These are phyloP conservation scores for Mythimna pallens DNA, from an alignment of 2,888 invertebrate species.

Conservation along the genomic window DNA sequence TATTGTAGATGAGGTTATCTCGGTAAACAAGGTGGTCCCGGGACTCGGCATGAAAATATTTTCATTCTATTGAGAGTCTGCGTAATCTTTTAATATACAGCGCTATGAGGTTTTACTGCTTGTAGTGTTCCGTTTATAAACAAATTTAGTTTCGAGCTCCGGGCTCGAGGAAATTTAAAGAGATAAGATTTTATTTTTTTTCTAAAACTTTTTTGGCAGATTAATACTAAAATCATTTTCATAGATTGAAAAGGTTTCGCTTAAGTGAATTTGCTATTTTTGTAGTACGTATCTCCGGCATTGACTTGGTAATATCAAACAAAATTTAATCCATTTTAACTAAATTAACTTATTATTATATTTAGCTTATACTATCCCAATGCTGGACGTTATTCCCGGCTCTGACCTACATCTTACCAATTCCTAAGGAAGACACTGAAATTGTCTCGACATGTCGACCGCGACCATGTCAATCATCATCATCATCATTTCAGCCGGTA, in stretches of 20 bases:
- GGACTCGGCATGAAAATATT: constrained; percentile 72
- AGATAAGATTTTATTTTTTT: background rate
- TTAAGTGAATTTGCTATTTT: background rate
- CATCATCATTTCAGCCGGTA: no score
- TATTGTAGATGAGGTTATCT: constrained; percentile 76
- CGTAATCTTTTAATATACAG: constrained; percentile 74
- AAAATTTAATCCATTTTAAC: background rate
- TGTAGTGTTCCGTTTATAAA: constrained; percentile 50
- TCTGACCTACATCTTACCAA: no score
- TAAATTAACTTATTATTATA: no score
- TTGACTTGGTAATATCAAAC: background rate
- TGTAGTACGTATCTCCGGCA: background rate
- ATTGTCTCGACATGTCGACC: no score
- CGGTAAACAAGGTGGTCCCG: constrained; percentile 69
- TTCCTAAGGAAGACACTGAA: no score
- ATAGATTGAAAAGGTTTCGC: background rate
- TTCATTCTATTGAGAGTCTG: constrained; percentile 70
- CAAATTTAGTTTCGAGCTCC: constrained; percentile 46
- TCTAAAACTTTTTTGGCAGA: background rate
- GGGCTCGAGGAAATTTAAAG: constrained; percentile 5
- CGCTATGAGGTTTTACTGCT: constrained; percentile 50
- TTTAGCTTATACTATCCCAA: no score
- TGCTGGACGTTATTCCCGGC: no score
- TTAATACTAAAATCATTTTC: constrained; percentile 8
- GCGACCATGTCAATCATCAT: no score